Evolutionary conservation across 2,797 vertebrate genomes (phyloP).

Genomic region (Sarcophilus harrisii): DNA sequence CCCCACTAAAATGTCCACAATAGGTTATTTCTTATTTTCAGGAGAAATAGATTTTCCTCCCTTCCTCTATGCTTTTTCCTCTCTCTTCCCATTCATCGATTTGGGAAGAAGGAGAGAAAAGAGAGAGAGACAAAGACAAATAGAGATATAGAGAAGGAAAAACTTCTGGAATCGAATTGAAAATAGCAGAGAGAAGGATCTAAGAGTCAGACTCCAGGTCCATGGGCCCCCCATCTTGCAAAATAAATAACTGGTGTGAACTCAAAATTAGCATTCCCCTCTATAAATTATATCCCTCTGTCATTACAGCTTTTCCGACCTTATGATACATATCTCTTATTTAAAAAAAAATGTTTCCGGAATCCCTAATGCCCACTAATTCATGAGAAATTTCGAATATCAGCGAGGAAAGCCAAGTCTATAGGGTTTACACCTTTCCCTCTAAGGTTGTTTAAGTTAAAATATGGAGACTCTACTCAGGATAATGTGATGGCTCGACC

Average conservation of each 20-base stretch:
- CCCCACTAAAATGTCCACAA: neutral
- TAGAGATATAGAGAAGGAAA: conserved; percentile 50
- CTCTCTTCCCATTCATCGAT: neutral
- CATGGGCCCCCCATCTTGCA: neutral
- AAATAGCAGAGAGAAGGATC: neutral
- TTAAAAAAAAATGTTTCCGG: fast-evolving
- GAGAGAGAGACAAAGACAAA: neutral
- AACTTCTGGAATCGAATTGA: conserved; percentile 18
- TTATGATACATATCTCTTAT: neutral
- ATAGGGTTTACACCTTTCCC: neutral
- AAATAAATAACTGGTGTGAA: neutral
- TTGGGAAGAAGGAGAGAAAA: neutral
- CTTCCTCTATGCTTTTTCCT: neutral
- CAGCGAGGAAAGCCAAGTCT: neutral
- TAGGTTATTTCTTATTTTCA: neutral
- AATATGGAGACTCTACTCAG: neutral
- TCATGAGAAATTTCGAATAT: neutral
- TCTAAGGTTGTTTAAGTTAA: neutral
- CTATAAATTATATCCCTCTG: neutral
- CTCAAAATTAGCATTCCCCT: neutral
- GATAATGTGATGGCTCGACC: neutral
- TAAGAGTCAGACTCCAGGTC: neutral
- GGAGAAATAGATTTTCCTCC: neutral
- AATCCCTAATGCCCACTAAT: fast-evolving
- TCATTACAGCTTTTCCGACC: neutral